Conservation (phyloP, 1,140 invertebrate genomes). For the Megalopta genalis region DNA sequence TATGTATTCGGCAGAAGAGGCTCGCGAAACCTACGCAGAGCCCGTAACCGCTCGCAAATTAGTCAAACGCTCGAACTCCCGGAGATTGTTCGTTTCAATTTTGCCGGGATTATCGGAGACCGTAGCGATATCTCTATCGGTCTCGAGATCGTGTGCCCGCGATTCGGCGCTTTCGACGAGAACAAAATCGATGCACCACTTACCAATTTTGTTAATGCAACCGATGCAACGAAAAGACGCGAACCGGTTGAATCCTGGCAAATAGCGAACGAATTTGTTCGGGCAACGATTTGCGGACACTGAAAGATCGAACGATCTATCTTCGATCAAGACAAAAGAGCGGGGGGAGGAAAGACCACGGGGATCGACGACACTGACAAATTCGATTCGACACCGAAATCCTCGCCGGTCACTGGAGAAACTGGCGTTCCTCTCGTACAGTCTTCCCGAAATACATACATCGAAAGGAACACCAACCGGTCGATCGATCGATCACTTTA, state of each 20-base stretch:
- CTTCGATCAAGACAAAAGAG: too few species aligned
- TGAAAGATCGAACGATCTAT: too few species aligned
- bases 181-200: not conserved
- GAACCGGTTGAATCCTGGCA: not conserved
- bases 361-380: not conserved
- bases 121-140: too few species aligned
- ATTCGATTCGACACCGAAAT: not conserved
- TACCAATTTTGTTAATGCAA: not conserved
- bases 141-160: too few species aligned
- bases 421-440: not conserved
- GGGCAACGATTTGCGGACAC: too few species aligned
- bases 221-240: too few species aligned
- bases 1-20: conserved; percentile 5
- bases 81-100: not conserved
- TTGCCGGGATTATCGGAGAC: too few species aligned
- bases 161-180: too few species aligned
- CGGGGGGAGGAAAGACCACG: not conserved
- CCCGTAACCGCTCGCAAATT: not conserved
- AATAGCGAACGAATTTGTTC: not conserved
- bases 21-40: too few species aligned
- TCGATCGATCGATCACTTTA: not conserved
- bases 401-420: conserved; percentile 2
- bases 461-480: not conserved
- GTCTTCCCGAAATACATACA: not conserved
- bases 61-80: not conserved